Evolutionary conservation across 2,113 vertebrate genomes (phyloP).

Genomic region (Chiloscyllium plagiosum): DNA sequence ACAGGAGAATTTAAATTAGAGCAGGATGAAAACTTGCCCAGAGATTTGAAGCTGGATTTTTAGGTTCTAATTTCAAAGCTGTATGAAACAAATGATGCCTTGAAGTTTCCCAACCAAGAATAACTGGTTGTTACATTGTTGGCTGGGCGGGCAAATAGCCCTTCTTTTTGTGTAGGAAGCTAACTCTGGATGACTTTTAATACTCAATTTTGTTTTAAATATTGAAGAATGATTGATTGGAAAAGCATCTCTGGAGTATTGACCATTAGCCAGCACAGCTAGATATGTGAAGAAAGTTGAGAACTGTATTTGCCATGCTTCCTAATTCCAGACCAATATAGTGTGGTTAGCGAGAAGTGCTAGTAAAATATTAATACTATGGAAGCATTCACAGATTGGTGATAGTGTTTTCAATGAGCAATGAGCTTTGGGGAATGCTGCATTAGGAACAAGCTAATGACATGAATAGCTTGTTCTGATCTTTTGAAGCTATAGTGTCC

Average conservation of each 20-base stretch:
- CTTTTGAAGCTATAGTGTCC: background rate
- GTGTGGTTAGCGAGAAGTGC: background rate
- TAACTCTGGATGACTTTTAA: background rate
- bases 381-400: background rate
- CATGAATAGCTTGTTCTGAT: background rate
- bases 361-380: conserved; percentile 14
- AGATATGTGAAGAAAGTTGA: background rate
- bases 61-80: background rate
- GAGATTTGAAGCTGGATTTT: conserved; percentile 3
- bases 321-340: background rate
- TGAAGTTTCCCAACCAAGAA: background rate
- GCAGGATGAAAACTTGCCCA: background rate
- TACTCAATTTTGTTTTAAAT: background rate
- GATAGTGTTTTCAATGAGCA: background rate
- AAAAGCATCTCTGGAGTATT: background rate
- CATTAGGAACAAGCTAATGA: background rate
- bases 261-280: background rate
- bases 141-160: background rate
- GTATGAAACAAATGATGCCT: background rate
- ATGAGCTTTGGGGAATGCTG: background rate
- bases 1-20: background rate
- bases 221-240: background rate
- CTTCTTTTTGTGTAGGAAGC: background rate
- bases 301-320: background rate
- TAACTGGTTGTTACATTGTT: background rate